These are phyloP conservation scores for Bostrychus sinensis DNA, from an alignment of 2,113 vertebrate genomes.

Conservation along the genomic window DNA sequence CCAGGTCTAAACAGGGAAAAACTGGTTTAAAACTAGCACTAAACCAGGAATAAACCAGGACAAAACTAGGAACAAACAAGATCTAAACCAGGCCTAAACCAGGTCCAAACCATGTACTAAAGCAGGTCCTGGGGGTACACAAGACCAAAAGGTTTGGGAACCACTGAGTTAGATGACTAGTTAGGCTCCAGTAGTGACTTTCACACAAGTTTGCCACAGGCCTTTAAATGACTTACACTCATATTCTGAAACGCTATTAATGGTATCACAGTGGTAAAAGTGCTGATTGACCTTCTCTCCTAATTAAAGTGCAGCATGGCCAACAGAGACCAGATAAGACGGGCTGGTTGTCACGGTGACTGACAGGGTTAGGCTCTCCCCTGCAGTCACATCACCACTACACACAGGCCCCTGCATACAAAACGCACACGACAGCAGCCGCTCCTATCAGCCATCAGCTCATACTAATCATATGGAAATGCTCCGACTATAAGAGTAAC, in stretches of 20 bases:
- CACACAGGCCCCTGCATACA: constrained; percentile 57
- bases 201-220: constrained; percentile 19
- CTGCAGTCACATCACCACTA: constrained; percentile 65
- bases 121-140: too few species aligned
- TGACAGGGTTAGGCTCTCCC: constrained; percentile 68
- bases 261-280: constrained; percentile 50
- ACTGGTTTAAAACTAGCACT: too few species aligned
- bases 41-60: too few species aligned
- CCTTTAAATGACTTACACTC: constrained; percentile 27
- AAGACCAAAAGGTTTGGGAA: too few species aligned
- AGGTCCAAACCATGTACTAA: too few species aligned
- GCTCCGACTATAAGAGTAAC: constrained; percentile 49
- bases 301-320: constrained; percentile 66
- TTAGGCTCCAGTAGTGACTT: not conserved
- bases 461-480: constrained; percentile 68
- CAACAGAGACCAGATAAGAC: constrained; percentile 65
- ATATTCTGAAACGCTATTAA: constrained; percentile 56
- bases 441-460: constrained; percentile 43
- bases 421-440: constrained; percentile 46
- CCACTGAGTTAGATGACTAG: too few species aligned
- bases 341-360: constrained; percentile 68
- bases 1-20: too few species aligned
- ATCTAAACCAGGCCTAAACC: too few species aligned
- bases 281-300: constrained; percentile 69
- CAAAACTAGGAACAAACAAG: too few species aligned